Conservation (phyloP, 2,113 vertebrate species). For the Formicarius rufipectus region DNA sequence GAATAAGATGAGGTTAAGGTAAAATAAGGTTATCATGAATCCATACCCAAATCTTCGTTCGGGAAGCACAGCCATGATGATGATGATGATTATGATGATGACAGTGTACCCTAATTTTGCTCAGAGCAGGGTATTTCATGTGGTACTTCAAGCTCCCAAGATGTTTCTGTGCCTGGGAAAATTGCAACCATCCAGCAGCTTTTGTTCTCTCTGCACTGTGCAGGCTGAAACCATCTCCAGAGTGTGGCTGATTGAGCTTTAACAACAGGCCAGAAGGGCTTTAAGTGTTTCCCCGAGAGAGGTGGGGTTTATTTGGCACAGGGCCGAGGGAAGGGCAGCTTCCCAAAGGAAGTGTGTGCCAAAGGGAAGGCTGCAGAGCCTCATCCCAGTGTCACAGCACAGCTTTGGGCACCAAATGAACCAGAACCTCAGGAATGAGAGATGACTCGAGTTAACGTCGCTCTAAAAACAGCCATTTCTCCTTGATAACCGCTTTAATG, state of each 20-base stretch:
- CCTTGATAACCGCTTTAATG: conserved; percentile 1
- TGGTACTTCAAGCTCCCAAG: neutral
- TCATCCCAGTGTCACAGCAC: neutral
- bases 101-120: neutral
- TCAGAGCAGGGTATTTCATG: neutral
- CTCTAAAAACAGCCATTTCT: conserved; percentile 28
- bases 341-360: neutral
- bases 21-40: neutral
- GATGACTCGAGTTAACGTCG: neutral
- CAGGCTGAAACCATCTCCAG: neutral
- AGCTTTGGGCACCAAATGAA: neutral
- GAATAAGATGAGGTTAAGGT: neutral
- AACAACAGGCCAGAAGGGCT: neutral
- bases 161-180: neutral
- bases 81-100: too few relatives aligned
- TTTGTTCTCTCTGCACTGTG: neutral
- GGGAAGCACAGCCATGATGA: too few relatives aligned
- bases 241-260: neutral
- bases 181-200: neutral
- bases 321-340: neutral
- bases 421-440: too few relatives aligned
- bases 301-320: neutral
- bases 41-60: too few relatives aligned
- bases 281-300: neutral
- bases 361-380: neutral